A percentile compares a stretch with the other conserved stretches of the same genome.
These are phyloP conservation scores for Mormyrops attenuatus DNA, from an alignment of 2,797 vertebrate species.

Conservation along the genomic window DNA sequence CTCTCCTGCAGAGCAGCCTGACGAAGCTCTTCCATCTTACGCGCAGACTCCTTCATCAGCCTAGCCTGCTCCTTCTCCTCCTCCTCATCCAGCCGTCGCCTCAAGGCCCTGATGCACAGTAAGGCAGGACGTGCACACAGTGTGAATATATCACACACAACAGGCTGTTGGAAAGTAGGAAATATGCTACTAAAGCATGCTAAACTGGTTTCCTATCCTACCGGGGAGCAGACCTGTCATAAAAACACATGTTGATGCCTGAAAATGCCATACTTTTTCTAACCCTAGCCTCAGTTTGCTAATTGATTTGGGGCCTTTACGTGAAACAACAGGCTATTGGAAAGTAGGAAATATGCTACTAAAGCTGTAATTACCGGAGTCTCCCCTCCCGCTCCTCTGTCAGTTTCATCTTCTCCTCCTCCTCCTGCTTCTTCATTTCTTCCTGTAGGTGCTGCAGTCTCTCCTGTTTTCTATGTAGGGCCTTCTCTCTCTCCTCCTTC, in stretches of 20 bases:
- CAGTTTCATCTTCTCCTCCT: constrained; percentile 45
- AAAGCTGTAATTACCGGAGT: constrained; percentile 58
- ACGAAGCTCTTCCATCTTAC: constrained; percentile 50
- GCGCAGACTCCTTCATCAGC: constrained; percentile 50
- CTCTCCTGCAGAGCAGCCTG: constrained; percentile 45
- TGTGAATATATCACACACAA: not conserved
- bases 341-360: too few relatives aligned
- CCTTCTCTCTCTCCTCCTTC: constrained; percentile 22
- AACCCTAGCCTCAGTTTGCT: too few relatives aligned
- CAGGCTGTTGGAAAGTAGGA: too few relatives aligned
- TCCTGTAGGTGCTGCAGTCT: constrained; percentile 37
- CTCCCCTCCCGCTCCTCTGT: constrained; percentile 59
- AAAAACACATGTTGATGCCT: too few relatives aligned
- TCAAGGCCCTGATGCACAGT: constrained; percentile 51
- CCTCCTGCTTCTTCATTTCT: constrained; percentile 42
- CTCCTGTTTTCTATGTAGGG: constrained; percentile 35
- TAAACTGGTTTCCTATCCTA: too few relatives aligned
- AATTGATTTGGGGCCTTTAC: too few relatives aligned
- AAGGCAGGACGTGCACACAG: not conserved
- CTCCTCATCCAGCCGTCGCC: constrained; percentile 48
- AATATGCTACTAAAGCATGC: too few relatives aligned
- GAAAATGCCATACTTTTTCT: too few relatives aligned
- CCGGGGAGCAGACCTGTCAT: too few relatives aligned
- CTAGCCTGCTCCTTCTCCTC: constrained; percentile 58
- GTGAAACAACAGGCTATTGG: too few relatives aligned